Base-by-base conservation (phyloP, 2,888 invertebrate species). In the Anorthoa munda region DNA sequence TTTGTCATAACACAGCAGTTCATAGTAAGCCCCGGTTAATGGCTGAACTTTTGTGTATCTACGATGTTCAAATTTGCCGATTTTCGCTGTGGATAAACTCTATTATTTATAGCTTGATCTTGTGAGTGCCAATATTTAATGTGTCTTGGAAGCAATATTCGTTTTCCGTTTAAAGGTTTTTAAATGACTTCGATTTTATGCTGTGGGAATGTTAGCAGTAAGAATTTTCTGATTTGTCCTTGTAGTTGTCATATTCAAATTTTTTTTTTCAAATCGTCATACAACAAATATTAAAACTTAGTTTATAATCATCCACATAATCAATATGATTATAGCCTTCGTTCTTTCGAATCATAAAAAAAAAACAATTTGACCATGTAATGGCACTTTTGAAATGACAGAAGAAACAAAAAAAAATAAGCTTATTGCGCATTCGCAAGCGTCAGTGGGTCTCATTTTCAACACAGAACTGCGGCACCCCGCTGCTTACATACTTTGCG, bases 1-100 rank as follows among this genome's bases (percentile, higher is more conserved):
- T 89, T 90, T 87, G 88, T 90, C 89, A 87, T 84, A 74, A 61
- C 84, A 79, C 72, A 79, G 78, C 72, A 82, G 83, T 86, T 83
- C 84, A 89, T 84, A 84, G 84, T 72, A 82, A 81, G 75, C 79
- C 61, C 71, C 76, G 80, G 80, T 90, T 91, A 92, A 92, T 92
- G 89, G 88, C 64, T 66, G 79, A 92, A 93, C 90, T 92, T 92
- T 90, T 87, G 90, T 90, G 83, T 88, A 86, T 88, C 84, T 86
- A 82, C 87, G 82, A 83, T 88, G 90, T 90, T 89, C 85, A 88
- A 91, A 91, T 91, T 91, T 90, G 88, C 86, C 86, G 84, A 91
- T 89, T 89, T 88, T 86, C 77, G 63, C 75, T 83, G 18, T 76
- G 82, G 85, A 86, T 88, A 85, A 83, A 84, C 75, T 75, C 70